A percentile compares a stretch with the other conserved stretches of the same genome.
phyloP scores from a whole-genome alignment of 1,140 invertebrate genomes.

The Drosophila auraria region DNA sequence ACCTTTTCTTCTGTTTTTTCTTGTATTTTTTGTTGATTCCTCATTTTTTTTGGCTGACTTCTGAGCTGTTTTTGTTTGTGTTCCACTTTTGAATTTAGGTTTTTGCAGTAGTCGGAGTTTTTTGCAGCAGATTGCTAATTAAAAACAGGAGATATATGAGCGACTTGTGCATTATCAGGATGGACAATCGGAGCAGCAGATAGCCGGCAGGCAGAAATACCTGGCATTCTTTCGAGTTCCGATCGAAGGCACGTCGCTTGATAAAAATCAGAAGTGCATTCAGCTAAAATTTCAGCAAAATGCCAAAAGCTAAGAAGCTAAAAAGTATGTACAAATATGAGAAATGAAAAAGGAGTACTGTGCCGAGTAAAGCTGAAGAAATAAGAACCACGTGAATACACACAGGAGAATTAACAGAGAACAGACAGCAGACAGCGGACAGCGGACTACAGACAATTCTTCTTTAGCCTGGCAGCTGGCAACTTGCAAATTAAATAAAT shows the following conservation, averaged over 20 bases:
- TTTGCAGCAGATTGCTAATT: slow-evolving; percentile 49
- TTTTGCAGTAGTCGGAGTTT: slow-evolving; percentile 57
- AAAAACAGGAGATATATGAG: slow-evolving; percentile 54
- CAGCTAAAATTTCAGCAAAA: slow-evolving; percentile 43
- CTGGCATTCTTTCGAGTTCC: slow-evolving; percentile 17
- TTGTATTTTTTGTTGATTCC: slow-evolving; percentile 44
- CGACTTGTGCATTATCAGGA: slow-evolving; percentile 44
- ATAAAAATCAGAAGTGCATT: slow-evolving; percentile 70
- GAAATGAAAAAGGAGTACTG: slow-evolving; percentile 27
- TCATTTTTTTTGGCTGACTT: slow-evolving; percentile 48
- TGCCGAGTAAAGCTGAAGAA: slow-evolving; percentile 25
- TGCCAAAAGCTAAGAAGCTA: slow-evolving; percentile 24
- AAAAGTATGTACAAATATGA: not conserved
- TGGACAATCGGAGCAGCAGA: slow-evolving; percentile 35
- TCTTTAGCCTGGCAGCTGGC: slow-evolving; percentile 39
- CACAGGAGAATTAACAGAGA: slow-evolving; percentile 14
- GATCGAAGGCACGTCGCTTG: slow-evolving; percentile 58
- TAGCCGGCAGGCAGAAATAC: slow-evolving; percentile 24
- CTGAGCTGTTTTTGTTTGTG: slow-evolving; percentile 52
- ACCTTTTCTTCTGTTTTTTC: slow-evolving; percentile 55
- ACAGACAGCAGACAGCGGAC: slow-evolving; percentile 3
- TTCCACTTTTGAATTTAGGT: slow-evolving; percentile 66
- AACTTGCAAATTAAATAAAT: slow-evolving; percentile 37
- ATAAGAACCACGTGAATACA: slow-evolving; percentile 32
- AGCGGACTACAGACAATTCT: not conserved